Conservation (phyloP, 2,113 vertebrate species). For the Tachysurus vachellii region DNA sequence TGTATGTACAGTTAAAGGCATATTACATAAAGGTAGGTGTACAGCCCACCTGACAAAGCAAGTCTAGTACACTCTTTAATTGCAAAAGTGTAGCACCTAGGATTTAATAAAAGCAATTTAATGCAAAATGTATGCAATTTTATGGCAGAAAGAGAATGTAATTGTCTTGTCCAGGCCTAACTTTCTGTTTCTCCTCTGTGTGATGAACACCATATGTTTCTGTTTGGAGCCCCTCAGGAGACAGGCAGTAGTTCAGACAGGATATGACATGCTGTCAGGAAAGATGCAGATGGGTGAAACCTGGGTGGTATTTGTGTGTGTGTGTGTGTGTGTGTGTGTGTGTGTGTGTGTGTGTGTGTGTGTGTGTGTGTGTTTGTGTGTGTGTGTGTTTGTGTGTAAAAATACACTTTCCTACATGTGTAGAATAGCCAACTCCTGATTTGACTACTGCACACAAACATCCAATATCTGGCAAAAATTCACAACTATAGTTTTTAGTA, state of each 20-base stretch:
- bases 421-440: neutral
- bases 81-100: neutral
- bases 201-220: slow-evolving; percentile 53
- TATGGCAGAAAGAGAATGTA: neutral
- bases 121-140: neutral
- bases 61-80: neutral
- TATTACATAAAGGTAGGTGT: neutral
- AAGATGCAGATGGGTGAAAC: slow-evolving; percentile 13
- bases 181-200: neutral
- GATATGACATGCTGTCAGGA: slow-evolving; percentile 48
- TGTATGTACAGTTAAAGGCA: neutral
- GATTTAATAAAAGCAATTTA: neutral
- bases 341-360: slow-evolving; percentile 9
- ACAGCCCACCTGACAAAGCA: slow-evolving; percentile 44
- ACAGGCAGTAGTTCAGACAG: slow-evolving; percentile 51
- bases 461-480: neutral
- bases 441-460: neutral
- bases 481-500: neutral
- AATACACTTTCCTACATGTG: neutral
- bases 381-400: neutral
- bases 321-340: neutral
- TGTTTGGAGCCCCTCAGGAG: slow-evolving; percentile 46
- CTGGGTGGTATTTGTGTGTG: slow-evolving; percentile 17
- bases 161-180: neutral
- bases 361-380: slow-evolving; percentile 2